A percentile compares a stretch with the other conserved stretches of the same genome.
phyloP scores from a whole-genome alignment of 2,888 invertebrate species.

The Drosophila anomalipes region DNA sequence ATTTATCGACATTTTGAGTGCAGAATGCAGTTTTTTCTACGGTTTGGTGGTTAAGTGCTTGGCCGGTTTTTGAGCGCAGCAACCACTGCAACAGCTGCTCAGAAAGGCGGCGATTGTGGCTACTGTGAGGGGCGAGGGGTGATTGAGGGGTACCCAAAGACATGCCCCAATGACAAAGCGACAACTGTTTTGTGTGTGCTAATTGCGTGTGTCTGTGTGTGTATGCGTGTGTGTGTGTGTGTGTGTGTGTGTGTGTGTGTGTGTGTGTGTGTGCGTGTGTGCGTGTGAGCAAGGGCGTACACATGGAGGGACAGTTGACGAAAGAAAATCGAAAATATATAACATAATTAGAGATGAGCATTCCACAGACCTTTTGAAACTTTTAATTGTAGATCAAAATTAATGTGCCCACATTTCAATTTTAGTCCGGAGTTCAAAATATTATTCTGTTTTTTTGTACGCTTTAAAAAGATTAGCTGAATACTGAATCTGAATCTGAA shows the following conservation, averaged over 20 bases:
- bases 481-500: neutral
- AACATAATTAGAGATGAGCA: neutral
- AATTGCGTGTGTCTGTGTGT: constrained; percentile 35
- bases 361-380: neutral
- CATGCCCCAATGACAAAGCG: constrained; percentile 32
- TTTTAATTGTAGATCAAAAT: neutral
- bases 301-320: neutral
- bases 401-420: neutral
- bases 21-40: constrained; percentile 32
- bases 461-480: neutral
- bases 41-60: constrained; percentile 57
- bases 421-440: neutral
- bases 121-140: constrained; percentile 18
- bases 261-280: constrained; percentile 8
- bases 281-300: constrained; percentile 19
- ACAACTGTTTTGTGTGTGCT: constrained; percentile 47
- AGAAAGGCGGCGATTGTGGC: constrained; percentile 39
- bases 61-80: constrained; percentile 61
- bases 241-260: neutral
- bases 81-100: constrained; percentile 25
- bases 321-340: neutral
- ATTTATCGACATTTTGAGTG: constrained; percentile 61
- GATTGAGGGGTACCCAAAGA: constrained; percentile 8
- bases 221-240: constrained; percentile 30
- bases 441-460: neutral